Evolutionary conservation across 2,797 vertebrate genomes (phyloP).

Genomic region (Apodemus agrarius): DNA sequence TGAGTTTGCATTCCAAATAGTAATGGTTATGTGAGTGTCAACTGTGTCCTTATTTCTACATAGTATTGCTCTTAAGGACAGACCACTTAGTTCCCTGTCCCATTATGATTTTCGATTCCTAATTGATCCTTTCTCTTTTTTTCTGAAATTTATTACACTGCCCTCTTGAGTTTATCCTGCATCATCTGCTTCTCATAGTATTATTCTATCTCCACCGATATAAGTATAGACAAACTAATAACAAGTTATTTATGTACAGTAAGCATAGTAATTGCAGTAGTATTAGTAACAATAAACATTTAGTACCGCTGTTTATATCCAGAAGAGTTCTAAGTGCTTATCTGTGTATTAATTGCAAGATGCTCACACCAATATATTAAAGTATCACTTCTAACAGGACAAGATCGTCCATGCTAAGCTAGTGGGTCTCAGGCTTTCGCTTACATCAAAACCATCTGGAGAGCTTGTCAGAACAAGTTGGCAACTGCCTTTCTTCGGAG

Average conservation of each 20-base stretch:
- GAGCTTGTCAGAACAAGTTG: not conserved
- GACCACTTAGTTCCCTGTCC: not conserved
- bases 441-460: not conserved
- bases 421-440: not conserved
- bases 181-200: not conserved
- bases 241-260: not conserved
- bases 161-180: not conserved
- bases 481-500: not conserved
- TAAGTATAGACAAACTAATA: not conserved
- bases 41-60: accelerated
- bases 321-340: not conserved
- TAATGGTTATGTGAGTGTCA: not conserved
- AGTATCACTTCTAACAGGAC: not conserved
- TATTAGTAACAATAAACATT: not conserved
- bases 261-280: not conserved
- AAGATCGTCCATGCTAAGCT: not conserved
- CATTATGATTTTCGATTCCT: not conserved
- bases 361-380: not conserved
- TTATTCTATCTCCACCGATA: not conserved
- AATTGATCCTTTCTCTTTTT: constrained; percentile 4
- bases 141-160: not conserved
- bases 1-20: not conserved
- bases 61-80: not conserved
- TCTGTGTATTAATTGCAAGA: not conserved
- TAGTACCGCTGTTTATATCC: not conserved